These are phyloP conservation scores for Sorex maritimensis DNA, from an alignment of 2,797 vertebrate species.

Conservation along the genomic window DNA sequence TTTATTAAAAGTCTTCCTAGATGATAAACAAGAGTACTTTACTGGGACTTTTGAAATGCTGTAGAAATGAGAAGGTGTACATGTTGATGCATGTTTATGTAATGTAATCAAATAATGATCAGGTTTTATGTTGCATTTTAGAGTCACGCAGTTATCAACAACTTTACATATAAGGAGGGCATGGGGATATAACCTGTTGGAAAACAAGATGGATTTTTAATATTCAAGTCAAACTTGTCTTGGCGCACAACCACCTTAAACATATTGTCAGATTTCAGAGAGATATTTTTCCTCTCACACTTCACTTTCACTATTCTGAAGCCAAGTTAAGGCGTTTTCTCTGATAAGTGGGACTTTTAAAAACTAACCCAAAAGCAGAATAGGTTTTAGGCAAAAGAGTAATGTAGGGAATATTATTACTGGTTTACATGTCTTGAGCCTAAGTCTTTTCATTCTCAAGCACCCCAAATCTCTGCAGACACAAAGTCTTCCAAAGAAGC, in stretches of 20 bases:
- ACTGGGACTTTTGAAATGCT: conserved; percentile 26
- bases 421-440: not conserved
- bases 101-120: not conserved
- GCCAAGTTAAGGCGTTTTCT: conserved; percentile 55
- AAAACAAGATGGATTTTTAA: not conserved
- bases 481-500: not conserved
- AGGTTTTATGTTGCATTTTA: not conserved
- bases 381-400: conserved; percentile 55
- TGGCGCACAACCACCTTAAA: conserved; percentile 12
- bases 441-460: not conserved
- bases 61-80: conserved; percentile 26
- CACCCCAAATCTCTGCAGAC: not conserved
- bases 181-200: conserved; percentile 5
- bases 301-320: conserved; percentile 50
- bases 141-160: conserved; percentile 46
- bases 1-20: conserved; percentile 62
- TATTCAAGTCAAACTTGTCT: conserved; percentile 49
- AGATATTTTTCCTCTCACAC: conserved; percentile 64
- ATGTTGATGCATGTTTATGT: not conserved
- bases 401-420: not conserved
- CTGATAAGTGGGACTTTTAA: conserved; percentile 63
- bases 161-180: not conserved
- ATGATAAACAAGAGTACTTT: conserved; percentile 54
- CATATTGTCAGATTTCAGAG: conserved; percentile 47
- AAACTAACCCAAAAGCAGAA: conserved; percentile 25